phyloP scores from a whole-genome alignment of 2,113 vertebrate species.

The Menidia beryllina region DNA sequence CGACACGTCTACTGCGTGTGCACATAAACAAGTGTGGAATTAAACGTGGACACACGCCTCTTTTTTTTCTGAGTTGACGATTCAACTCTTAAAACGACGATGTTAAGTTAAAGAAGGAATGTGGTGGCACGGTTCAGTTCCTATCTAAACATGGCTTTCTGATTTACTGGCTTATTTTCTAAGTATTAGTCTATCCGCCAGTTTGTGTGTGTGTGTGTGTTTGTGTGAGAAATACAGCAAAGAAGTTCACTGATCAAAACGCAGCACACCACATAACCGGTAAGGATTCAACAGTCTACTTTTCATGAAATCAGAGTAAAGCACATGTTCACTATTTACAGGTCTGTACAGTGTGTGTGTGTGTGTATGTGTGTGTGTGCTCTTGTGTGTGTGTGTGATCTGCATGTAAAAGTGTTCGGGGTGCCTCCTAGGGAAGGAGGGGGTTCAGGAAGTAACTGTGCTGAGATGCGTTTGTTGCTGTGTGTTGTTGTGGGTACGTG shows the following conservation, averaged over 20 bases:
- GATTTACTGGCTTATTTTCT: constrained; percentile 55
- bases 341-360: constrained; percentile 69
- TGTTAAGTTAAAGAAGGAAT: constrained; percentile 51
- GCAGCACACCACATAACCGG: constrained; percentile 68
- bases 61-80: constrained; percentile 41
- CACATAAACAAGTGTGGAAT: constrained; percentile 45
- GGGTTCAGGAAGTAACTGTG: constrained; percentile 7
- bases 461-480: constrained; percentile 25
- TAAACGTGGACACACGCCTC: constrained; percentile 23
- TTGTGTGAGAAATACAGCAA: constrained; percentile 53
- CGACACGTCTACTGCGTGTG: constrained; percentile 29
- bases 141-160: constrained; percentile 71
- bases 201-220: constrained; percentile 20
- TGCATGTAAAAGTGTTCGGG: constrained; percentile 17
- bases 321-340: constrained; percentile 77
- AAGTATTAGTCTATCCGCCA: constrained; percentile 37
- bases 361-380: constrained; percentile 26
- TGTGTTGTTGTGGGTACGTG: constrained; percentile 33
- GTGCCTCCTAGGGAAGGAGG: constrained; percentile 36
- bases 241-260: constrained; percentile 60
- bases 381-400: constrained; percentile 8
- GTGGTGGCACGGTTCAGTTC: constrained; percentile 30
- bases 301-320: constrained; percentile 62
- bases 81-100: constrained; percentile 63
- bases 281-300: constrained; percentile 65